Conservation (phyloP, 2,888 invertebrate species). For the Drosophila falleni region DNA sequence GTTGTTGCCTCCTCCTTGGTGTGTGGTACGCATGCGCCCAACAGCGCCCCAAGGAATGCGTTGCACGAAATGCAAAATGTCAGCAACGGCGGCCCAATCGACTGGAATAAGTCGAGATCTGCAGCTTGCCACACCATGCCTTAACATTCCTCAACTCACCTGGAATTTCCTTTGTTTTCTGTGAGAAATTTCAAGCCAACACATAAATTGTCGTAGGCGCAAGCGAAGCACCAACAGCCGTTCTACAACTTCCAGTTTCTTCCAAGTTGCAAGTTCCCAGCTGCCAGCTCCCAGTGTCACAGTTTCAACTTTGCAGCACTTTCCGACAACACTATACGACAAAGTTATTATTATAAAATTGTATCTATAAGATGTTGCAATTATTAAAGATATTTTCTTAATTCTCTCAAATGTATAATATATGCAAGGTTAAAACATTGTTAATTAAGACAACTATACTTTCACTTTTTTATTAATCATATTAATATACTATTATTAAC, state of each 20-base stretch:
- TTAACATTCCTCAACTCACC: constrained; percentile 72
- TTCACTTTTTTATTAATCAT: too few relatives aligned
- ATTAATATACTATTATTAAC: too few relatives aligned
- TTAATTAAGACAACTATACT: too few relatives aligned
- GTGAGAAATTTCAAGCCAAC: constrained; percentile 79
- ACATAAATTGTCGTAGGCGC: constrained; percentile 81
- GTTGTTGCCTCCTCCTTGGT: constrained; percentile 67
- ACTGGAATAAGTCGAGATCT: constrained; percentile 41
- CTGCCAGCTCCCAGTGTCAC: constrained; percentile 19
- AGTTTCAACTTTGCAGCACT: constrained; percentile 14
- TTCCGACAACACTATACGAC: constrained; percentile 47
- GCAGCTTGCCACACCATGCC: constrained; percentile 37
- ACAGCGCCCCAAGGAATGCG: constrained; percentile 83
- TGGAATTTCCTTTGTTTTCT: constrained; percentile 84
- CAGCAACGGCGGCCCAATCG: constrained; percentile 74
- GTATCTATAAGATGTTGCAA: not conserved
- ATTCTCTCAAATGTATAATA: too few relatives aligned
- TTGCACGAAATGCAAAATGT: constrained; percentile 84
- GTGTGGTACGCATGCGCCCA: constrained; percentile 80
- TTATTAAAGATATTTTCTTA: not conserved
- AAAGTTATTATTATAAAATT: not conserved
- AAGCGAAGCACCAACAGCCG: constrained; percentile 41
- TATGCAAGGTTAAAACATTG: too few relatives aligned
- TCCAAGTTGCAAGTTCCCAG: constrained; percentile 33
- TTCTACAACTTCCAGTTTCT: constrained; percentile 46